Evolutionary conservation across 2,113 vertebrate species (phyloP).

Genomic region (Sialia sialis): DNA sequence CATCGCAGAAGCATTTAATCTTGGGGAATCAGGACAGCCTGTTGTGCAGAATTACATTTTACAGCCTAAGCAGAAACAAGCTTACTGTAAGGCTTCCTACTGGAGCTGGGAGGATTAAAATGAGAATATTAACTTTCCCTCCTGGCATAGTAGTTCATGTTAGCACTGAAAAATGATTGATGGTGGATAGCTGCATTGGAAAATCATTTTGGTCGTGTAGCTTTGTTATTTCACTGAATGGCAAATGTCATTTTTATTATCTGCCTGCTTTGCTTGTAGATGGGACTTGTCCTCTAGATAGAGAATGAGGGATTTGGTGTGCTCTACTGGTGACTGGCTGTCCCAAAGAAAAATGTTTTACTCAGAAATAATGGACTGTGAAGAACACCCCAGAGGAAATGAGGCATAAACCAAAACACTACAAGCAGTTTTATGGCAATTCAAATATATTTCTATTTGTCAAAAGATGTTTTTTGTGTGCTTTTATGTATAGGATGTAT

Average conservation of each 20-base stretch:
- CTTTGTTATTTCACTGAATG: background rate
- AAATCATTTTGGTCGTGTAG: background rate
- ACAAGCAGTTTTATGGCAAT: background rate
- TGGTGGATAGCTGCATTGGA: background rate
- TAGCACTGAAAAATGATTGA: background rate
- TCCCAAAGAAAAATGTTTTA: background rate
- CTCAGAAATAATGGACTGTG: slow-evolving; percentile 18
- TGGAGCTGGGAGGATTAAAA: slow-evolving; percentile 14
- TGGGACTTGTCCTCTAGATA: background rate
- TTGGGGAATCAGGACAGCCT: background rate
- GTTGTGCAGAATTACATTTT: background rate
- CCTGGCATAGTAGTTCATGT: background rate
- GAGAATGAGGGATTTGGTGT: slow-evolving; percentile 14
- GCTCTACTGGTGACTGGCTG: background rate
- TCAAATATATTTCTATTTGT: background rate
- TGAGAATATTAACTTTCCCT: background rate
- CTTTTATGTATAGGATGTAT: background rate
- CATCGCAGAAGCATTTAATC: slow-evolving; percentile 44
- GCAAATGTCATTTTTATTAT: background rate
- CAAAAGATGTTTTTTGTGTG: background rate
- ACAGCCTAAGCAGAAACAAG: background rate
- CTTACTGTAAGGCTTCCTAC: background rate
- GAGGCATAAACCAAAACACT: background rate
- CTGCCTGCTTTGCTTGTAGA: background rate
- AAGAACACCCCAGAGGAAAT: background rate